Base-by-base conservation (phyloP, 2,113 vertebrate species). In the Phalacrocorax brasilianus region DNA sequence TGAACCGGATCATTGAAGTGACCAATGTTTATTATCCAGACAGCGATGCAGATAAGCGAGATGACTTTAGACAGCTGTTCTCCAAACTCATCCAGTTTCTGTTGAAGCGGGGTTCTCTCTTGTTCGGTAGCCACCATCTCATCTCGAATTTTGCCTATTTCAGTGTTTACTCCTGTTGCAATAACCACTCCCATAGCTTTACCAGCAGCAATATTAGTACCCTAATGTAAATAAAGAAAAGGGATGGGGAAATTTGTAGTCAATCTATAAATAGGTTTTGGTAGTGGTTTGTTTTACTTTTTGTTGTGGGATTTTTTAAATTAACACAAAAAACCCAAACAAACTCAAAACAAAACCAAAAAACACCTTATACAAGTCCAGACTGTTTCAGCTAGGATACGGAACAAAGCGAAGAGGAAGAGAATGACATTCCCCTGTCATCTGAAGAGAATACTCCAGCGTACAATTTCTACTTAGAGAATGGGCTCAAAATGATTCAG, bases 21-120 rank as follows among this genome's bases (percentile, higher is more conserved):
- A 32, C 99, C 99, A 7, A 99, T 99, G 98, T 99, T 99, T 96
- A 99, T 99, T 95, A 99, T 98, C 99, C 99, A 99, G 85, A 99
- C 99, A 3, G 99, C 99, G 8, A 99, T 98, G 98, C 99, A 99
- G 96, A 99, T 99, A 6, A 99, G 98, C 3, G 99, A 99, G 97
- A 99, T 99, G 67, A 99, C 99, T 91, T 99, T 99, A 73, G 99
- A 99, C 28, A 99, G 98, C 97, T 99, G 99, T 96, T 99, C 98
- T 12, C 99, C 99, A 42, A 99, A 99, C 97, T 99, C 99, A 6
- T 99, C 99, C 93, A 99, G 95, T 72, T 99, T 99, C 98, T 99
- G 99, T 95, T 99, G 99, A 72, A 99, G 98, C 0, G 99, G 99
- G 4, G 99, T 99, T 96, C 98, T 98, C 97, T 99, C 99, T 89